Base-by-base conservation (phyloP, 2,797 vertebrate genomes). In the Spheniscus humboldti region DNA sequence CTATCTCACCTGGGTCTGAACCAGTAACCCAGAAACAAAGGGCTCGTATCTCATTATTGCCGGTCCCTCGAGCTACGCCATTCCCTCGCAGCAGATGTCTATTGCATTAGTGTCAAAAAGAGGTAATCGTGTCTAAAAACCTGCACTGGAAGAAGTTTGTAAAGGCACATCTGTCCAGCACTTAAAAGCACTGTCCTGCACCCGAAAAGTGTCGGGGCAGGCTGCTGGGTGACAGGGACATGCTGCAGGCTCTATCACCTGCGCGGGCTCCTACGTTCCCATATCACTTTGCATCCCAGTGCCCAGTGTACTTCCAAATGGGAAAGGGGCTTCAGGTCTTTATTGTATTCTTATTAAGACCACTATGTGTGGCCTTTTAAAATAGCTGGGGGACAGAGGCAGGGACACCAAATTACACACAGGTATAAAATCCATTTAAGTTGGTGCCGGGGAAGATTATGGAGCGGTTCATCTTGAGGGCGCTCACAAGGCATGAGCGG, bases 201-300 rank as follows among this genome's bases (percentile, higher is more conserved):
- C 23, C 35, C 68, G 68, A 9, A 68, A 88, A 28, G 50, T 6
- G 23, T 68, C 80, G 66, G 35, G n/a, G 33, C 59, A 47, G 76
- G 27, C 37, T 93, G 60, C 33, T 27, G 14, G 25, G n/a, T 43
- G 68, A 23, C 52, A 25, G 27, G 39, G 35, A 18, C 0, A 1
- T 18, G 13, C 64, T 48, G 48, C 13, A 13, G 37, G 27, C 10
- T 48, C 17, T 20, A 0, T 69, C 11, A 14, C 31, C 68, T 48
- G 5, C 0, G 0, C 1, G 2, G 27, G 27, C 19, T 90, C 52
- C 35, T 33, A 2, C 1, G 5, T 8, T 60, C 7, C 57, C 3
- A 1, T 23, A 25, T 23, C 20, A 16, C 11, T 45, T 69, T 82
- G 24, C 33, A 50, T 82, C 41, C 31, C 28, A 57, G 62, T 13